These are phyloP conservation scores for Drosophila virilis DNA, from an alignment of 1,140 invertebrate species.

Conservation along the genomic window DNA sequence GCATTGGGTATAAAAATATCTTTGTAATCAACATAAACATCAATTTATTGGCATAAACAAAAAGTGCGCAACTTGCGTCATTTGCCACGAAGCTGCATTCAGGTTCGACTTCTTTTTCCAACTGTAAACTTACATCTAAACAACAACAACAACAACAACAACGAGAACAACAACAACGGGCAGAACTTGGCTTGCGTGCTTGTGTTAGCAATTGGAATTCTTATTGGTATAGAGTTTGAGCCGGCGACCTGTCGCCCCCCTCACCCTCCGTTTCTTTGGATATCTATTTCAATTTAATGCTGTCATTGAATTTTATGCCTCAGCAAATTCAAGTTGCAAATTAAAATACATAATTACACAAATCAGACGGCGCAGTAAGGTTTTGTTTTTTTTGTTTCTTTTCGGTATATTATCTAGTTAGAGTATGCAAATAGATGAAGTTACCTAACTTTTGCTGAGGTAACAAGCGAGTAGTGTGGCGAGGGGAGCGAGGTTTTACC, in stretches of 20 bases:
- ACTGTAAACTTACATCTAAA: constrained; percentile 67
- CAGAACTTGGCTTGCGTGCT: constrained; percentile 29
- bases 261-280: not conserved
- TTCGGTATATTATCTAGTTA: not conserved
- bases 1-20: not conserved
- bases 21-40: not conserved
- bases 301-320: constrained; percentile 75
- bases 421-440: constrained; percentile 58
- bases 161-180: constrained; percentile 1
- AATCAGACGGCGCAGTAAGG: constrained; percentile 37
- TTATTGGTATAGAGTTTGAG: not conserved
- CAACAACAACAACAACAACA: constrained; percentile 13
- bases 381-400: not conserved
- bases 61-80: constrained; percentile 16
- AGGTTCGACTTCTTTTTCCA: constrained; percentile 37
- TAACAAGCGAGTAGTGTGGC: not conserved
- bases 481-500: not conserved
- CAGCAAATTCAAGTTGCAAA: constrained; percentile 59
- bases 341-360: constrained; percentile 51
- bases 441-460: constrained; percentile 39
- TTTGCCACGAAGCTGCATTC: constrained; percentile 21
- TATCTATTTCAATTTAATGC: constrained; percentile 61
- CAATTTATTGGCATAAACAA: constrained; percentile 27
- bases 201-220: constrained; percentile 5
- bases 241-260: not conserved